phyloP scores from a whole-genome alignment of 2,888 invertebrate genomes.

The Asteroscopus sphinx region DNA sequence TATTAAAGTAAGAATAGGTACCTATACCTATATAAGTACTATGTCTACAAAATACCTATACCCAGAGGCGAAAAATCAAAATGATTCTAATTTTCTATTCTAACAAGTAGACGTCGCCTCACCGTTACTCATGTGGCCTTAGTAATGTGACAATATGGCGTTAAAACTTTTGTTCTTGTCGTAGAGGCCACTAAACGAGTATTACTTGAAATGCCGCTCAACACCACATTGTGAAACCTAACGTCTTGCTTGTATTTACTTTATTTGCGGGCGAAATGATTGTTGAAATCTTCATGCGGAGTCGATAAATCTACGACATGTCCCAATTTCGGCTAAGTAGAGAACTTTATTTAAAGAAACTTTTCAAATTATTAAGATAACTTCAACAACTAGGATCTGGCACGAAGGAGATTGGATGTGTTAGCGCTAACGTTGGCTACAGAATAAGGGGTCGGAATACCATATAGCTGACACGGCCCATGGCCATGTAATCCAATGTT shows the following conservation, averaged over 20 bases:
- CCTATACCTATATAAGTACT: too few relatives aligned
- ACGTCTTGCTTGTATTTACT: constrained; percentile 62
- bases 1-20: too few relatives aligned
- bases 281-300: constrained; percentile 49
- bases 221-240: constrained; percentile 74
- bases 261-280: constrained; percentile 47
- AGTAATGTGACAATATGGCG: constrained; percentile 79
- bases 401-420: too few relatives aligned
- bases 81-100: constrained; percentile 49
- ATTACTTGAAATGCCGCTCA: constrained; percentile 71
- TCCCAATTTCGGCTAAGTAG: constrained; percentile 10
- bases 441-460: too few relatives aligned
- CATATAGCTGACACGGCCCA: too few relatives aligned
- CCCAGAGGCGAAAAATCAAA: constrained; percentile 19
- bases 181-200: constrained; percentile 78
- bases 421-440: too few relatives aligned
- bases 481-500: too few relatives aligned
- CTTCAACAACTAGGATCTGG: too few relatives aligned
- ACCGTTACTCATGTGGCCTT: constrained; percentile 67
- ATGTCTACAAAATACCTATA: constrained; percentile 8
- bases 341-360: background rate
- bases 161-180: constrained; percentile 82
- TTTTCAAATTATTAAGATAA: too few relatives aligned
- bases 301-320: constrained; percentile 25
- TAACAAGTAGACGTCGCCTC: constrained; percentile 31